phyloP scores from a whole-genome alignment of 2,113 vertebrate species.

The Acanthochromis polyacanthus region DNA sequence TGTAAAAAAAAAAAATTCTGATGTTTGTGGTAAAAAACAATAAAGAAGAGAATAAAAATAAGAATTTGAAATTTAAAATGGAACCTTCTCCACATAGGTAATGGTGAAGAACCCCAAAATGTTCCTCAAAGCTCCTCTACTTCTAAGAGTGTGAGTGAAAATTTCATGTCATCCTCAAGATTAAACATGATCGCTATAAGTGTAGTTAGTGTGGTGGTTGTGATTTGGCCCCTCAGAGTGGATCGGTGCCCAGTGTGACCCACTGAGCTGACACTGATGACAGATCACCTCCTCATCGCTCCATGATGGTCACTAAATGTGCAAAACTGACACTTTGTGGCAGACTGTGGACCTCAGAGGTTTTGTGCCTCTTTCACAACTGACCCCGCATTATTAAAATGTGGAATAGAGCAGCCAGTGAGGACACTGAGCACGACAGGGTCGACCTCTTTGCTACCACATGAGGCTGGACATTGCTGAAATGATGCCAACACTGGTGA shows the following conservation, averaged over 20 bases:
- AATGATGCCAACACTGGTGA: neutral
- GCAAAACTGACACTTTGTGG: constrained; percentile 49
- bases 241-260: constrained; percentile 44
- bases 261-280: constrained; percentile 20
- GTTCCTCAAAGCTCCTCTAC: no score
- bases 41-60: no score
- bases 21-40: no score
- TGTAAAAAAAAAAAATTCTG: no score
- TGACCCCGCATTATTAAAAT: constrained; percentile 6
- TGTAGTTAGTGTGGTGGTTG: neutral
- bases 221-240: neutral
- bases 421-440: constrained; percentile 3
- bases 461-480: neutral
- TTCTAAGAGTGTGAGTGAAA: no score
- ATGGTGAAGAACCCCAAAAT: no score
- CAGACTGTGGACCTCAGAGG: constrained; percentile 3
- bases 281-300: constrained; percentile 46
- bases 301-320: constrained; percentile 27
- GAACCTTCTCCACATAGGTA: no score
- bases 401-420: constrained; percentile 3
- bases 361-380: neutral
- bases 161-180: neutral
- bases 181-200: neutral
- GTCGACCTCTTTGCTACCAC: neutral
- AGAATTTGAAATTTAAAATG: no score